Evolutionary conservation across 2,113 vertebrate genomes (phyloP).

Genomic region (Psammodynastes pulverulentus): DNA sequence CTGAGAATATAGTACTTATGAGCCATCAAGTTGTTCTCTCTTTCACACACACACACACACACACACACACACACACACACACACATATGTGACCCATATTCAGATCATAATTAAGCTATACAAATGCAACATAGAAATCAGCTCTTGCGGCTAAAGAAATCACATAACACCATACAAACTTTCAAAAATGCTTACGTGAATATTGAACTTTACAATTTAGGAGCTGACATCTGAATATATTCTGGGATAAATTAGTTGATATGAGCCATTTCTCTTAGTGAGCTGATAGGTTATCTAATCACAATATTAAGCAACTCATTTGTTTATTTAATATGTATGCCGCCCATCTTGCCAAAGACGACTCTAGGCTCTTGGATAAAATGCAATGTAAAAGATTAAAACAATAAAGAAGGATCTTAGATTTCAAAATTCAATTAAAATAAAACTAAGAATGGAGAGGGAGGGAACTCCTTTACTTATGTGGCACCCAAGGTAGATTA

Average conservation of each 20-base stretch:
- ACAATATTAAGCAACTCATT: neutral
- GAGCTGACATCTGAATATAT: neutral
- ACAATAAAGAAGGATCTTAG: neutral
- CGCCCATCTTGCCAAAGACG: neutral
- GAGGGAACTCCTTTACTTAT: neutral
- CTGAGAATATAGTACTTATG: neutral
- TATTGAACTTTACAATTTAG: neutral
- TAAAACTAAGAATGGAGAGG: neutral
- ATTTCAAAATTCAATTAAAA: neutral
- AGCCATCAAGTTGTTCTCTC: neutral
- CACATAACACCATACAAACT: neutral
- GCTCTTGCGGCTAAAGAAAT: neutral
- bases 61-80: no score
- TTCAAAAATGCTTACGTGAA: neutral
- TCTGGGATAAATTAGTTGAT: neutral
- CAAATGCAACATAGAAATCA: neutral
- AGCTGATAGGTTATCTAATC: neutral
- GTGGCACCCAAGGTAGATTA: neutral
- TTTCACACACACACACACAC: neutral
- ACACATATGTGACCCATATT: neutral
- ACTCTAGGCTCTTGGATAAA: neutral
- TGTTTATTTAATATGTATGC: neutral
- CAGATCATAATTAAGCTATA: neutral
- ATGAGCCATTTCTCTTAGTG: neutral
- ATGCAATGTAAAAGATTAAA: neutral